Evolutionary conservation across 2,888 invertebrate genomes (phyloP), one percentile per base, ranked within the genome.

Genomic region (Lepidocyrtoides sp.): DNA sequence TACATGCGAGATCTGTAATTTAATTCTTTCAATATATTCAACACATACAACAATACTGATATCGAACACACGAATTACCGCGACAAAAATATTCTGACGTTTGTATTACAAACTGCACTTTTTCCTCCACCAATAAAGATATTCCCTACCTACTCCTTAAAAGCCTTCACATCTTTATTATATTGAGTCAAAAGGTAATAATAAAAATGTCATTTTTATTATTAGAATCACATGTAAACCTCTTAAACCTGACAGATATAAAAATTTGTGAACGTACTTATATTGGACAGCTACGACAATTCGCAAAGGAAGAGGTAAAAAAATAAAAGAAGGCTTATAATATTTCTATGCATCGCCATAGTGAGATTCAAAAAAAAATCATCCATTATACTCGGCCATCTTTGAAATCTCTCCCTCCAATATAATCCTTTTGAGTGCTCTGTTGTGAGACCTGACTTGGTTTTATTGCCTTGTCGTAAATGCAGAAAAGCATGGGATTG

Each of bases 181-280:
- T 32, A 2, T 17, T 72, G 1, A 17, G 20, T 10, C 32, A 8
- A 72, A 57, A 17, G 20, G 1, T n/a, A n/a, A 20, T 17, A 41
- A 41, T 36, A 72, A 72, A 72, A 20, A 20, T 72, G 41, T 29
- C 69, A 20, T 72, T 72, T 72, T 72, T 72, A 72, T 72, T 72
- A 41, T 72, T 44, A 44, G 41, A 72, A 72, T 10, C 69, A 17
- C 69, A 41, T 72, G 41, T 44, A 72, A 72, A 20, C n/a, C n/a
- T n/a, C n/a, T n/a, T n/a, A n/a, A n/a, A n/a, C n/a, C 41, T 36
- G 20, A 20, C 17, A 44, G 2, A 20, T 4, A n/a, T 66, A 69
- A 66, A 66, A 66, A 12, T 32, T 66, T 14, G 32, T 14, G 32
- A 66, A 51, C 17, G 48, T n/a, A n/a, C n/a, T 48, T 10, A 48